Percentiles rank a stretch among this genome's conserved stretches.
Evolutionary conservation across 2,888 invertebrate species (phyloP).

Genomic region (Dynastes tityus): DNA sequence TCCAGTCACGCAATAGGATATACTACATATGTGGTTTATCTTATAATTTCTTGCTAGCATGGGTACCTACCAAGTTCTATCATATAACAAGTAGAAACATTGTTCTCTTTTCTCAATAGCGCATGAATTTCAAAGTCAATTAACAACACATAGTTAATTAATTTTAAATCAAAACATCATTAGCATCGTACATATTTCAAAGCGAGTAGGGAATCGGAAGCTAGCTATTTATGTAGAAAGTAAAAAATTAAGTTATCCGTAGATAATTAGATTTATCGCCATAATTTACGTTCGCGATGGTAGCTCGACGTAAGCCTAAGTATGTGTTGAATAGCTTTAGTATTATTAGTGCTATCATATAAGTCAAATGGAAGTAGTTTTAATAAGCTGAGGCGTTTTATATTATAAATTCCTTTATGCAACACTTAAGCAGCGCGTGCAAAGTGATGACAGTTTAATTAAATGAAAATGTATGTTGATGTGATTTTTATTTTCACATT

Average conservation of each 20-base stretch:
- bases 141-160: too few relatives aligned
- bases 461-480: conserved; percentile 4
- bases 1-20: too few relatives aligned
- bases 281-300: neutral
- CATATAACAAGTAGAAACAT: too few relatives aligned
- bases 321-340: neutral
- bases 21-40: too few relatives aligned
- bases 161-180: neutral
- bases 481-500: conserved; percentile 2
- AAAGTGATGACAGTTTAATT: conserved; percentile 35
- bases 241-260: conserved; percentile 8
- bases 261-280: conserved; percentile 16
- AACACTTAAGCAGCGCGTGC: neutral
- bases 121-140: too few relatives aligned
- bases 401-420: conserved; percentile 22
- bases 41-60: too few relatives aligned
- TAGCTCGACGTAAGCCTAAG: neutral
- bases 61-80: too few relatives aligned
- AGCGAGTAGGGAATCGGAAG: neutral
- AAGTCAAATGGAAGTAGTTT: conserved; percentile 1
- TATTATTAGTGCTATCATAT: conserved; percentile 25
- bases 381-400: conserved; percentile 12
- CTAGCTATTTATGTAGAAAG: neutral
- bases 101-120: too few relatives aligned
- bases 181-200: neutral